Base-by-base conservation (phyloP, 37 sponge, comb jelly and placozoan genomes). In the Theonella swinhoei region DNA sequence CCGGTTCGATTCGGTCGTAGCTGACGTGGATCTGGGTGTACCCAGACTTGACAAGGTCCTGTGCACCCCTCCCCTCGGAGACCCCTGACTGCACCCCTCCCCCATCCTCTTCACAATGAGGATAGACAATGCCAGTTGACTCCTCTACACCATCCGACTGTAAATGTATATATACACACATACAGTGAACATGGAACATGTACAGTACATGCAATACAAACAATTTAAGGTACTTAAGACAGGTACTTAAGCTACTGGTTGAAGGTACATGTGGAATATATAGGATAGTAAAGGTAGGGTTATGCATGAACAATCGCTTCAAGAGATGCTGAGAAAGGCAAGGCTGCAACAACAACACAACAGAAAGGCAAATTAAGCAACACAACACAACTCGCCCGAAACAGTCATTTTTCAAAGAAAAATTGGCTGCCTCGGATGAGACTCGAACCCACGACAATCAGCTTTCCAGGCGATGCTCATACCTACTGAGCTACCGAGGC, bases 321-420 rank as follows among this genome's bases (percentile, higher is more conserved):
- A n/a, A n/a, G n/a, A n/a, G n/a, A n/a, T n/a, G n/a, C n/a, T n/a
- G n/a, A n/a, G n/a, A n/a, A n/a, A 25, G 20, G 38, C 11, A 41
- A 1, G 9, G 74, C 40, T 41, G 36, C 37, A 8, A 40, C 43
- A 11, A 40, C 22, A 39, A 5, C 14, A 40, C 37, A 20, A 40
- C 74, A 14, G 22, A 38, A 5, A 4, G 42, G 1, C 3, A 26
- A 59, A 0, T 77, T 1, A 63, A 1, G 22, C 0, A 24, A 22
- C 80, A 41, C 54, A 87, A 85, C 43, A 63, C 26, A 19, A 28
- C 43, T 26, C n/a, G n/a, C n/a, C n/a, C n/a, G n/a, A n/a, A n/a
- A n/a, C n/a, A n/a, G n/a, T n/a, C n/a, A n/a, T n/a, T n/a, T n/a
- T n/a, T n/a, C n/a, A n/a, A n/a, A n/a, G n/a, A n/a, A n/a, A n/a